Conservation (phyloP, 2,888 invertebrate species). For the Ormyrus pomaceus region DNA sequence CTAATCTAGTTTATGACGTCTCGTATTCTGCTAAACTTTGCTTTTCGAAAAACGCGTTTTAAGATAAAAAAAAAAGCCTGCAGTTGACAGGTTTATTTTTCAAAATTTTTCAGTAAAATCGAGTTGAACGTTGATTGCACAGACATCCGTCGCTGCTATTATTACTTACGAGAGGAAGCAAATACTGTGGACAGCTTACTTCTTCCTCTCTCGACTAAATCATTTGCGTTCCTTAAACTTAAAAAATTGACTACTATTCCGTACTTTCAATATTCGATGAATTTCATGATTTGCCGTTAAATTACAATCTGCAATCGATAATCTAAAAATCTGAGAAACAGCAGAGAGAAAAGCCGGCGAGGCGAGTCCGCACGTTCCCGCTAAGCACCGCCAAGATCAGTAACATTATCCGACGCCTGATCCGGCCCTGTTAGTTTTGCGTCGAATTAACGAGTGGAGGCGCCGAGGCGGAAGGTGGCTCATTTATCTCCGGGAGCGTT, state of each 20-base stretch:
- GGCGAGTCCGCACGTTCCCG: background rate
- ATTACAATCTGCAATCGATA: background rate
- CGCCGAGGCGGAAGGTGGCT: conserved; percentile 12
- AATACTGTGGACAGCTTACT: too few relatives aligned
- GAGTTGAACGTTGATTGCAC: too few relatives aligned
- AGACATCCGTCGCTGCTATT: too few relatives aligned
- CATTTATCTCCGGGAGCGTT: conserved; percentile 9
- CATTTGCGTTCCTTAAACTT: conserved; percentile 16
- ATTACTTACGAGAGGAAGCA: too few relatives aligned
- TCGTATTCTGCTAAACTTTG: too few relatives aligned
- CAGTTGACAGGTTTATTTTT: too few relatives aligned
- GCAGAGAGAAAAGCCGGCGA: background rate
- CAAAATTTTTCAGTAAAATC: too few relatives aligned
- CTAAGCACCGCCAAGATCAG: background rate
- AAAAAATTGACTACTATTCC: conserved; percentile 41
- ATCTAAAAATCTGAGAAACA: background rate
- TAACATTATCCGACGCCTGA: background rate
- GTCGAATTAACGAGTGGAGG: conserved; percentile 16
- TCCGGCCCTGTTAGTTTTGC: background rate
- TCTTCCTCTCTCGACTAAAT: conserved; percentile 10
- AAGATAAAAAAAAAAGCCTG: too few relatives aligned
- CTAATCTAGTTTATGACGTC: background rate
- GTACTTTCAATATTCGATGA: conserved; percentile 47
- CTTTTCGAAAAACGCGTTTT: too few relatives aligned
- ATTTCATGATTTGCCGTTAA: conserved; percentile 14